Evolutionary conservation across 2,888 invertebrate species (phyloP), one percentile per base, ranked within the genome.

Genomic region (Dasysyrphus albostriatus): DNA sequence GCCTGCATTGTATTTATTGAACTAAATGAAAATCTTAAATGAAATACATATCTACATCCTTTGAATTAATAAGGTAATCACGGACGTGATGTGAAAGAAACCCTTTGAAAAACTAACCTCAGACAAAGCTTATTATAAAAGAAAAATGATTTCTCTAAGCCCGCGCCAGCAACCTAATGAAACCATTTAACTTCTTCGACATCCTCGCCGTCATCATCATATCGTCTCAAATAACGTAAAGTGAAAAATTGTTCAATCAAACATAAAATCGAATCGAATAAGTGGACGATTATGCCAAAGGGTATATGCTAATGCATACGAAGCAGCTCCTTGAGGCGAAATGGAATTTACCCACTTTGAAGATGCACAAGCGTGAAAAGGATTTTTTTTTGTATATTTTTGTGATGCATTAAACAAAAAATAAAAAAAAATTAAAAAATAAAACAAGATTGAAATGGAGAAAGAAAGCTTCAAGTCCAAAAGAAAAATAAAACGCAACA

Each of bases 171-270:
- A 56, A 63, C 44, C 83, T 83, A 87, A 87, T 83, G 83, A 87
- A 87, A 83, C 87, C 82, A 87, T 87, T 87, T 80, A 83, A 72
- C 83, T 78, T 47, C 77, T 19, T 65, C 83, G 51, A 72, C 74
- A 47, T 69, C 14, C 19, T 49, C 44, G n/a, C 44, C 61, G 37
- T 67, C 65, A n/a, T n/a, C n/a, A n/a, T n/a, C n/a, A n/a, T n/a
- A 1, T 19, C 49, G 54, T 75, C 74, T 63, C 56, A 70, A 69
- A 54, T 58, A 67, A 70, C 47, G 59, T 72, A 58, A 72, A 87
- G 78, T 83, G 87, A 87, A 87, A 87, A 87, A 87, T 87, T 87
- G 87, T 79, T 87, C 87, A 87, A 87, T 87, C 87, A 87, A 83
- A 87, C 79, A 83, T 79, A 87, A 87, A 87, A 87, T 87, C 87